These are phyloP conservation scores for Gallinago jamesoni DNA, from an alignment of 2,113 vertebrate species.

Conservation along the genomic window DNA sequence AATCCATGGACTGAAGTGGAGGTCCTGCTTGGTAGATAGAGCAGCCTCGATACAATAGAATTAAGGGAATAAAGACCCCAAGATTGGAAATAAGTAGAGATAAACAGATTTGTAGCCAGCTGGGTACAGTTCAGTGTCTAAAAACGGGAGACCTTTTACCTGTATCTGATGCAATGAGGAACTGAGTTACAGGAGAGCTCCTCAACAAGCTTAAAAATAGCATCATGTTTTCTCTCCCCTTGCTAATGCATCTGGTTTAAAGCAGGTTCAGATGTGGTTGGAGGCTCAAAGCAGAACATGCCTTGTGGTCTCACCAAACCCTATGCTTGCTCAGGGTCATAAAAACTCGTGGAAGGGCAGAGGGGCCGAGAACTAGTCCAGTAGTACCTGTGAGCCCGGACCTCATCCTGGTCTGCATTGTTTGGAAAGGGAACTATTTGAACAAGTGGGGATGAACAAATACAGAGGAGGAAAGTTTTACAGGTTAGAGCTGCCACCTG, in stretches of 20 bases:
- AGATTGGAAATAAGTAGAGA: not conserved
- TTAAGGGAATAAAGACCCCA: not conserved
- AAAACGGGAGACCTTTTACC: not conserved
- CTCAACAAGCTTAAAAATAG: not conserved
- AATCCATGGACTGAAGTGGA: not conserved
- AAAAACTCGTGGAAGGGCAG: not conserved
- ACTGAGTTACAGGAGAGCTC: not conserved
- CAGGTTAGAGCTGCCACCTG: not conserved
- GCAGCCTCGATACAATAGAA: fast-evolving
- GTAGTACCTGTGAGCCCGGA: not conserved
- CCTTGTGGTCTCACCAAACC: not conserved
- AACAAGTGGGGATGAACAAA: not conserved
- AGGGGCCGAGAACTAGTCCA: not conserved
- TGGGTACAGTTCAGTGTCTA: not conserved
- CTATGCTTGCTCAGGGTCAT: fast-evolving
- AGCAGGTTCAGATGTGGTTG: not conserved
- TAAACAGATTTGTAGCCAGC: not conserved
- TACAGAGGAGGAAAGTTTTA: not conserved
- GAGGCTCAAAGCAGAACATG: not conserved
- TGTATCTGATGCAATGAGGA: conserved; percentile 6
- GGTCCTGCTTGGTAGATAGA: not conserved
- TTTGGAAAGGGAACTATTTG: conserved; percentile 9
- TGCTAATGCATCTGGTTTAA: not conserved
- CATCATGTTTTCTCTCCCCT: not conserved
- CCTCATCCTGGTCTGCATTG: not conserved